A percentile compares a stretch with the other conserved stretches of the same genome.
These are phyloP conservation scores for Cyclargus thomasi DNA, from an alignment of 1,140 invertebrate species.

Conservation along the genomic window DNA sequence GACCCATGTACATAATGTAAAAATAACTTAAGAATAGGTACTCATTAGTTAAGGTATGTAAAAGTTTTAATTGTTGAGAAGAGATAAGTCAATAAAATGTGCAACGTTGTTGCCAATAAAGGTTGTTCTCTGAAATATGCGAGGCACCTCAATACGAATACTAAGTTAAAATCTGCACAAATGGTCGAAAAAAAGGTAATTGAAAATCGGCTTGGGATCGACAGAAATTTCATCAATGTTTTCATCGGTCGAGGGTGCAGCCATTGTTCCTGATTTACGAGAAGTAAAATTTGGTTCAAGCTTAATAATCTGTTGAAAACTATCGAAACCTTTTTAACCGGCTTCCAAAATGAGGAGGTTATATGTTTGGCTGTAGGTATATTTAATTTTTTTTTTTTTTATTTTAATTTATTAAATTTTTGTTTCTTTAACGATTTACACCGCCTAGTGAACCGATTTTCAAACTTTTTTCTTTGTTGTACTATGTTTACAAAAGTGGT, in stretches of 20 bases:
- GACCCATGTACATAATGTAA: no score
- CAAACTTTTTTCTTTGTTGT: no score
- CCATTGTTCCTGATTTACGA: background rate
- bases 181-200: background rate
- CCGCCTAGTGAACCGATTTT: no score
- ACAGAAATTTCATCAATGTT: background rate
- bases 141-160: background rate
- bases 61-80: background rate
- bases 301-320: background rate
- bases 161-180: slow-evolving; percentile 4
- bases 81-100: background rate
- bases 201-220: background rate
- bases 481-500: no score
- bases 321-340: background rate
- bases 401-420: no score
- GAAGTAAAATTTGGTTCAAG: background rate
- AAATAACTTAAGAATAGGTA: no score
- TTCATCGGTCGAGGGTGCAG: background rate
- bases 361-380: no score
- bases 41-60: background rate
- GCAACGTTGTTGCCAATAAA: background rate
- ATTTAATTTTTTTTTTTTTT: no score
- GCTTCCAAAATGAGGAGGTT: no score
- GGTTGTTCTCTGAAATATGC: slow-evolving; percentile 1
- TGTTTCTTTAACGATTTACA: no score